Percentiles rank a stretch among this genome's conserved stretches.
These are phyloP conservation scores for Galemys pyrenaicus DNA, from an alignment of 2,113 vertebrate genomes.

Conservation along the genomic window DNA sequence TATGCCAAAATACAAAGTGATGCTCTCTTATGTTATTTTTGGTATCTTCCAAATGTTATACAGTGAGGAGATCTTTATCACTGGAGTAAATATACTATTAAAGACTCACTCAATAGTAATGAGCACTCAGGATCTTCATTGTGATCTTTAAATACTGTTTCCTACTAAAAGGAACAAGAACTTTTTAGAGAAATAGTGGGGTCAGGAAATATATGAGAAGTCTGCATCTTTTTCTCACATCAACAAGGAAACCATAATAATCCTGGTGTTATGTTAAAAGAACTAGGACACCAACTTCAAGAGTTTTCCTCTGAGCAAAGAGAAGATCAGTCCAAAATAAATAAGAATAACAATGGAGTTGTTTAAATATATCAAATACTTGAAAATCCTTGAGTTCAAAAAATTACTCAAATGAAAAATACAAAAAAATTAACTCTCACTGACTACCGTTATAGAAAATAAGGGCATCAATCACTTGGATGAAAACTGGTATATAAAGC, in stretches of 20 bases:
- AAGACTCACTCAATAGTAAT: neutral
- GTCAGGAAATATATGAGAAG: neutral
- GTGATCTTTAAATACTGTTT: neutral
- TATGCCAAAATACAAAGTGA: neutral
- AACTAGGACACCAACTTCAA: neutral
- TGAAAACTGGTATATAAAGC: neutral
- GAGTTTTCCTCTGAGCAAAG: neutral
- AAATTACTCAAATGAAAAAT: neutral
- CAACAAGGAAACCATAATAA: neutral
- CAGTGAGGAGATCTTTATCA: neutral
- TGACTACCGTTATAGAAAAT: neutral
- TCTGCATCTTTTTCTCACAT: neutral
- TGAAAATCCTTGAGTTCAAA: conserved; percentile 2
- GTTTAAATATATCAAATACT: neutral
- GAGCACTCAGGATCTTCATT: neutral
- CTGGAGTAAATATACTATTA: neutral
- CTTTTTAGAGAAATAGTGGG: neutral
- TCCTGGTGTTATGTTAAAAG: neutral
- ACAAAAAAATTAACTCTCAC: neutral
- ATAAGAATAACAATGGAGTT: neutral
- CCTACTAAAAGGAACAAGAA: neutral
- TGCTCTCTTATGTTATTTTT: neutral
- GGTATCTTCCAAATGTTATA: neutral
- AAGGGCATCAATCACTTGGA: neutral
- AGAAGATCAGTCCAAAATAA: neutral